phyloP scores from a whole-genome alignment of 1,140 invertebrate species.

The Gonatopus flavifemur region DNA sequence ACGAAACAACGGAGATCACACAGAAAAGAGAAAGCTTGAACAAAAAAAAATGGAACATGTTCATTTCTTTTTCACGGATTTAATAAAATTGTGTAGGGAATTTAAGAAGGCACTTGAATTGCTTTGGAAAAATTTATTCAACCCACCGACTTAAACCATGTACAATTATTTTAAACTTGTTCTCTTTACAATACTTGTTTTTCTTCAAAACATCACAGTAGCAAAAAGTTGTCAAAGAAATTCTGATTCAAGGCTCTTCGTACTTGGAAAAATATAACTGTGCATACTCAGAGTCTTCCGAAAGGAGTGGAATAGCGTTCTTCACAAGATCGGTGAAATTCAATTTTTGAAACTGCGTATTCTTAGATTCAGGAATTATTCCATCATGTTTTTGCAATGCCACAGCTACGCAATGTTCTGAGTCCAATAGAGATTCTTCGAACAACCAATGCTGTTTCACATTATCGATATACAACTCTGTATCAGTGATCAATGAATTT shows the following conservation, averaged over 20 bases:
- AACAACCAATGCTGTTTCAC: constrained; percentile 73
- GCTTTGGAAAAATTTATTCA: constrained; percentile 9
- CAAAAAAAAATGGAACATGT: too few relatives aligned
- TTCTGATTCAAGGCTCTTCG: constrained; percentile 33
- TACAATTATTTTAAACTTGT: too few relatives aligned
- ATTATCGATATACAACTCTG: constrained; percentile 68
- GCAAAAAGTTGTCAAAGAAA: neutral
- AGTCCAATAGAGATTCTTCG: constrained; percentile 83
- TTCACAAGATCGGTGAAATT: constrained; percentile 62
- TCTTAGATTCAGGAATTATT: constrained; percentile 5
- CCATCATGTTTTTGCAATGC: constrained; percentile 56
- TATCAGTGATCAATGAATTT: constrained; percentile 64
- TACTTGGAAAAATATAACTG: constrained; percentile 57
- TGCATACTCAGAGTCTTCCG: constrained; percentile 61
- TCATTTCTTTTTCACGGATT: too few relatives aligned
- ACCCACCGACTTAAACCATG: constrained; percentile 1
- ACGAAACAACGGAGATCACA: too few relatives aligned
- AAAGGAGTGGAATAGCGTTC: constrained; percentile 57
- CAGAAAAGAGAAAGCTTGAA: too few relatives aligned
- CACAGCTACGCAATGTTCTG: constrained; percentile 79
- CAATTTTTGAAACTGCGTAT: constrained; percentile 53
- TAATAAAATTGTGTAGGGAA: neutral
- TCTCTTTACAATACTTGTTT: neutral
- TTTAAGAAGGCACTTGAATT: neutral
- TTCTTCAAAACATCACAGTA: too few relatives aligned